phyloP scores from a whole-genome alignment of 2,113 vertebrate species.

The Nesoenas mayeri region DNA sequence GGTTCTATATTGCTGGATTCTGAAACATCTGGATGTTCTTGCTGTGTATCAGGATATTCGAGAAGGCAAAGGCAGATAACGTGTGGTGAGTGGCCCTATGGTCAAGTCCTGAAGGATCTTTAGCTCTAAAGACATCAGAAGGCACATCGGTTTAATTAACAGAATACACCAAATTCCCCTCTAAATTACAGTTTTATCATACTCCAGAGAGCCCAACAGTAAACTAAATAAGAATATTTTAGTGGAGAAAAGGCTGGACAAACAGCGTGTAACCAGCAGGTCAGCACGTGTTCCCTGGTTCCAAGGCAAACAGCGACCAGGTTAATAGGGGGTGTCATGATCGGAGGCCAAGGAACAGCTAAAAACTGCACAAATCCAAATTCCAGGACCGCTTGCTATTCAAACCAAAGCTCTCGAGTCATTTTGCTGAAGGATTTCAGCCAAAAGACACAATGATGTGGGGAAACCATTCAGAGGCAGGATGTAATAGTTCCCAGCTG shows the following conservation, averaged over 20 bases:
- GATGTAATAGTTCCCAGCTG: neutral
- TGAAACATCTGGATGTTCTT: neutral
- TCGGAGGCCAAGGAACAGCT: neutral
- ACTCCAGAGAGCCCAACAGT: neutral
- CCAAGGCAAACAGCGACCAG: neutral
- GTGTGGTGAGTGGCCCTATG: neutral
- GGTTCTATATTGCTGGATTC: neutral
- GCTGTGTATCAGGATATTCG: neutral
- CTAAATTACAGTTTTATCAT: neutral
- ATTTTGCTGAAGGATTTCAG: neutral
- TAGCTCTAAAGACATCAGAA: neutral
- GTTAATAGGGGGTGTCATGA: accelerated
- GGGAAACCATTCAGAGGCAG: neutral
- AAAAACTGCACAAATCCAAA: accelerated
- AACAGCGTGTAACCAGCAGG: neutral
- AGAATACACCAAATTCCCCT: accelerated
- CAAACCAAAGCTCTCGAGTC: neutral
- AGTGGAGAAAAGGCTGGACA: neutral
- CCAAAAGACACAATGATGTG: neutral
- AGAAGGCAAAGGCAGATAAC: neutral
- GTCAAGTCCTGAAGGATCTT: neutral
- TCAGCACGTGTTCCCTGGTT: neutral
- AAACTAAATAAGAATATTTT: accelerated
- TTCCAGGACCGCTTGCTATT: neutral
- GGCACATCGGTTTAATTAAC: accelerated